Evolutionary conservation across 2,888 invertebrate species (phyloP).

Genomic region (Asteroscopus sphinx): DNA sequence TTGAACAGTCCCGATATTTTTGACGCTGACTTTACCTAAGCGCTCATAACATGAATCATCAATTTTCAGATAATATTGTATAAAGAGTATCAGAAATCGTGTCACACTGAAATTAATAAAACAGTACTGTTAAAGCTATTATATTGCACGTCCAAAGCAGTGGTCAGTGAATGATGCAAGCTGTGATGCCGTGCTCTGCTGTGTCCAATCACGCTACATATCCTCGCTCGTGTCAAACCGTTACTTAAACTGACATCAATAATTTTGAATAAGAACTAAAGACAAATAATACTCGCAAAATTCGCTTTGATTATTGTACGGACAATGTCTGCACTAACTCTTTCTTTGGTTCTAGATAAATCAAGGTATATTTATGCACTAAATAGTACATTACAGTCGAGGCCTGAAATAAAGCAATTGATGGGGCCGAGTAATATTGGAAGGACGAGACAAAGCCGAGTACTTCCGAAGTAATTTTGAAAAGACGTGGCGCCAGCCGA

Average conservation of each 20-base stretch:
- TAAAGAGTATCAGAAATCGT: conserved; percentile 42
- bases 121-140: conserved; percentile 59
- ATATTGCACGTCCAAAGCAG: conserved; percentile 72
- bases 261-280: conserved; percentile 18
- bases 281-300: not conserved
- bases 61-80: conserved; percentile 27
- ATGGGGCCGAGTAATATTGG: no score
- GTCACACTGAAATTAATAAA: conserved; percentile 56
- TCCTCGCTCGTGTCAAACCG: conserved; percentile 13
- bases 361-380: conserved; percentile 22
- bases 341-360: conserved; percentile 18
- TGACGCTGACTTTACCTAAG: no score
- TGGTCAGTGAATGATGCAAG: conserved; percentile 74
- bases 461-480: no score
- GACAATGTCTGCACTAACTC: conserved; percentile 12
- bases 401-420: no score
- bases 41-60: conserved; percentile 38
- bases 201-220: conserved; percentile 58
- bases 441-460: no score
- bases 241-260: not conserved
- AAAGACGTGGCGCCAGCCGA: no score
- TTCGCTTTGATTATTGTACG: conserved; percentile 6
- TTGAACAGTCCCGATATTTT: no score
- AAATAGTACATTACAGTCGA: no score
- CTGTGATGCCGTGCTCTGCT: conserved; percentile 70